Base-by-base conservation (phyloP, 2,888 invertebrate species). In the Tridacna crocea region DNA sequence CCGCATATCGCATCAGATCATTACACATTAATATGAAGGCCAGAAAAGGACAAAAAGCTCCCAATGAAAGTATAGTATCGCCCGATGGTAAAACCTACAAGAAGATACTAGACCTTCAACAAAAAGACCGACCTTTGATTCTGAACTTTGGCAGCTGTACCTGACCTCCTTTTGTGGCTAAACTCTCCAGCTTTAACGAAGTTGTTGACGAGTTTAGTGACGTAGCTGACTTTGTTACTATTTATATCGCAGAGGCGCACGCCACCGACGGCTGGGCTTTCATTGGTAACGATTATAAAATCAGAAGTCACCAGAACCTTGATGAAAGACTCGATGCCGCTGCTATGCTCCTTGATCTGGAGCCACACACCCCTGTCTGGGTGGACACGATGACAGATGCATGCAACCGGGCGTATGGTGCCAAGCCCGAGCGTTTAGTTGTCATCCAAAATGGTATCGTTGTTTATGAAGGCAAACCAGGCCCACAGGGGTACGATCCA, bases 181-280 rank as follows among this genome's bases (percentile, higher is more conserved):
- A 70, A 70, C 70, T 70, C 51, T 70, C 70, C 70, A 46, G 36
- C 51, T 68, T 68, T 68, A 68, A 70, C 46, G 11, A 51, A 70
- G 70, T 70, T 47, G 70, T 70, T 15, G 70, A 70, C 24, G 70
- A 70, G 70, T 70, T 70, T 51, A 70, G 70, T 26, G 70, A 70
- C 51, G 70, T 70, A 12, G 70, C 70, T 15, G 70, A 70, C 51
- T 70, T 70, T 47, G 47, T 70, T 36, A 70, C 70, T 10, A 70
- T 70, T 70, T 70, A 70, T 47, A 70, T 70, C 48, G 47, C 24
- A 15, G 70, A 70, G 47, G 70, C 70, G 3, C 70, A 70, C 24
- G 51, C 70, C n/a, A 70, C 19, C 8, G 70, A 70, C 26, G 70
- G 70, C 0, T 70, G 70, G 70, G 48, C 51, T 24, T 70, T 70